Evolutionary conservation across 92 coral and sea anemone genomes (phyloP).

Genomic region (Parazoanthus swiftii): DNA sequence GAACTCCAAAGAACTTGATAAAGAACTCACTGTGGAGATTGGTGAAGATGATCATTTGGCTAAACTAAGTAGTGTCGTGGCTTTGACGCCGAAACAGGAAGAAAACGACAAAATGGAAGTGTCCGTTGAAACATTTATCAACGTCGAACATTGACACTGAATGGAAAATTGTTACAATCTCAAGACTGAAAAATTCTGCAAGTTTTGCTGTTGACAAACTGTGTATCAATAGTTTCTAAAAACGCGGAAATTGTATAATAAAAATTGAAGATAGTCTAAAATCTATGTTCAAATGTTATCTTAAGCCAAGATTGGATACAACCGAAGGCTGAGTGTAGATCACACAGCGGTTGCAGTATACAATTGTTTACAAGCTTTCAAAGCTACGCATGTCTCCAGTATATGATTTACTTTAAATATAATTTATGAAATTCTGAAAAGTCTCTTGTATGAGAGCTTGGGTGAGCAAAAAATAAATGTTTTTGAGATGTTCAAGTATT

Average conservation of each 20-base stretch:
- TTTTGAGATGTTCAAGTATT: slow-evolving; percentile 14
- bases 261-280: not conserved
- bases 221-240: slow-evolving; percentile 12
- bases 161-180: slow-evolving; percentile 6
- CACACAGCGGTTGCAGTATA: slow-evolving; percentile 15
- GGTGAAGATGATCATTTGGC: slow-evolving; percentile 55
- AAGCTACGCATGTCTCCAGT: not conserved
- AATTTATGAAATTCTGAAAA: slow-evolving; percentile 9
- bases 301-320: slow-evolving; percentile 3
- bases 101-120: slow-evolving; percentile 76
- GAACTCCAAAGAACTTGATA: slow-evolving; percentile 46
- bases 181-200: slow-evolving; percentile 3
- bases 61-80: slow-evolving; percentile 67
- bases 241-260: not conserved
- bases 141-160: slow-evolving; percentile 72
- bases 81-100: slow-evolving; percentile 79
- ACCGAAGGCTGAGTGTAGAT: slow-evolving; percentile 30
- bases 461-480: slow-evolving; percentile 17
- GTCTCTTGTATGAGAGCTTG: not conserved
- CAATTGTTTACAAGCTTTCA: slow-evolving; percentile 3
- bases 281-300: slow-evolving; percentile 5
- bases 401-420: slow-evolving; percentile 28
- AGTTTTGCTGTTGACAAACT: not conserved
- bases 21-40: slow-evolving; percentile 59
- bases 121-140: slow-evolving; percentile 69